phyloP scores from a whole-genome alignment of 2,113 vertebrate genomes.

The Thamnaconus septentrionalis region DNA sequence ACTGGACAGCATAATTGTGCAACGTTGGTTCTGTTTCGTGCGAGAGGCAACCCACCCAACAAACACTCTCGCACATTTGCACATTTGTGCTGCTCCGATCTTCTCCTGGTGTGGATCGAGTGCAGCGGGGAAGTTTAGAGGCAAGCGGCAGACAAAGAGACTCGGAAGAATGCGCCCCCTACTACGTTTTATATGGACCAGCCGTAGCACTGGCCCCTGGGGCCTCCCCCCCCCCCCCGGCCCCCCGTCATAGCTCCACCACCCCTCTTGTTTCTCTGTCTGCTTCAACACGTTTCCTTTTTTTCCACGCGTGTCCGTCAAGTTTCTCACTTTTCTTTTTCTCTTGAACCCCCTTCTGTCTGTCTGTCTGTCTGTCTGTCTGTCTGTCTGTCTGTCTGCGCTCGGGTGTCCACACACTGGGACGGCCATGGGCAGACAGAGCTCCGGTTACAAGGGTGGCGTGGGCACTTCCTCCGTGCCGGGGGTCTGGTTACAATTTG shows the following conservation, averaged over 20 bases:
- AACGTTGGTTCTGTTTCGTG: no score
- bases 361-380: no score
- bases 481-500: constrained; percentile 84
- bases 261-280: constrained; percentile 16
- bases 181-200: constrained; percentile 43
- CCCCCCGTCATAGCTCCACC: background rate
- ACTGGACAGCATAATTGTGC: no score
- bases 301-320: constrained; percentile 28
- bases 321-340: constrained; percentile 9
- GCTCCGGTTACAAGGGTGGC: constrained; percentile 88
- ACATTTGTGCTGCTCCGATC: constrained; percentile 36
- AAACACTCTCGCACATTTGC: no score
- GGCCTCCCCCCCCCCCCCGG: constrained; percentile 56
- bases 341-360: no score
- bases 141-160: constrained; percentile 27
- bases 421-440: constrained; percentile 86
- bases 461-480: constrained; percentile 74
- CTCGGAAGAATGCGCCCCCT: constrained; percentile 47
- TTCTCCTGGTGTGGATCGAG: constrained; percentile 37
- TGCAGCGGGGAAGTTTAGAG: constrained; percentile 39
- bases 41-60: no score
- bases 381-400: no score
- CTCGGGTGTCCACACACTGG: constrained; percentile 76
- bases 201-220: constrained; percentile 34
- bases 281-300: background rate